Evolutionary conservation across 2,797 vertebrate genomes (phyloP), one percentile per base, ranked within the genome.

Genomic region (Myotis planiceps): DNA sequence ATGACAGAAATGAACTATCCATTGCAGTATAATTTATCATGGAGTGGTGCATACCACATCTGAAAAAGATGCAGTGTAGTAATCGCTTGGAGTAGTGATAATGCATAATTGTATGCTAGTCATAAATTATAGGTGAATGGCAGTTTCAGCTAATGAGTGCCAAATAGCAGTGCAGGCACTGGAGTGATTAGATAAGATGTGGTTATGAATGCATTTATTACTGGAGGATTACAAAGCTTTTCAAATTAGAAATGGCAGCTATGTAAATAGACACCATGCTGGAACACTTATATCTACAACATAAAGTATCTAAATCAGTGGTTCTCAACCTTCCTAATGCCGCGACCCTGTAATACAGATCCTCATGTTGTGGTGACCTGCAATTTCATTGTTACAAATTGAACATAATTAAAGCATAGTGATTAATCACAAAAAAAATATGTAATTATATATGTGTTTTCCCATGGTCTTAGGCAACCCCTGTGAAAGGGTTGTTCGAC

Each of bases 101-200:
- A 98, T 97, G 98, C 97, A 98, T 99, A 99, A 99, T 99, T 98
- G 98, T 98, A 97, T 97, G 98, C 96, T 98, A 97, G 97, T 98
- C 98, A 94, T 97, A 98, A 99, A 98, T 99, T 98, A 98, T 63
- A 98, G 98, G 98, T 99, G 98, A 98, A 98, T 98, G 98, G 98
- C 98, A 99, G 98, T 96, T 98, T 97, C 96, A 97, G 80, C 97
- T 98, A 98, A 98, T 98, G 98, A 98, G 97, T 97, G 97, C 94
- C 97, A 98, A 98, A 98, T 95, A 97, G 97, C 98, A 97, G 97
- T 96, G 96, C 97, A 97, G 98, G 97, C 98, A 65, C 97, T 72
- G 94, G 55, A 79, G 97, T 98, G 98, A 99, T 99, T 99, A 98
- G 96, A 94, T 96, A 96, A 98, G 98, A 98, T 98, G 98, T 97